Conservation (phyloP, 2,113 vertebrate genomes). For the Ictalurus punctatus region DNA sequence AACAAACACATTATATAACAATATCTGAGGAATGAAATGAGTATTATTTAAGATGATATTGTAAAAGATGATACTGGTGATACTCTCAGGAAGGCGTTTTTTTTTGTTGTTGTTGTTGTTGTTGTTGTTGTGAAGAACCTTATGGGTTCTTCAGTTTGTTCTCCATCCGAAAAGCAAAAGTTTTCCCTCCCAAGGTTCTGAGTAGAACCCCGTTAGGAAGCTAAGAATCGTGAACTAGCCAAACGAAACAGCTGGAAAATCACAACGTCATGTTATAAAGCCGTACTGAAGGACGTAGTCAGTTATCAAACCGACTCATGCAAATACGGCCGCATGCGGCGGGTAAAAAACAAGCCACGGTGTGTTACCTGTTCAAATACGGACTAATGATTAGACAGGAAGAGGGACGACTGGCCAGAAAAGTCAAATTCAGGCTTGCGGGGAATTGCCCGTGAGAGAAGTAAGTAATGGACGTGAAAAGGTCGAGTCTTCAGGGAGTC, state of each 20-base stretch:
- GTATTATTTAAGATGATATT: neutral
- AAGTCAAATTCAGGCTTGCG: neutral
- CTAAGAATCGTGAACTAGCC: neutral
- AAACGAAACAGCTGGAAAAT: neutral
- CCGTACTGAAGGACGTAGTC: neutral
- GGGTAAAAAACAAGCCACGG: neutral
- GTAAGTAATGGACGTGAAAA: neutral
- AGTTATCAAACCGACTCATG: constrained; percentile 31
- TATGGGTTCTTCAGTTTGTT: neutral
- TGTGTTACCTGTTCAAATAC: constrained; percentile 7
- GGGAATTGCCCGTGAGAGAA: neutral
- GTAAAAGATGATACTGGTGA: neutral
- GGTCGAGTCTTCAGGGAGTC: neutral
- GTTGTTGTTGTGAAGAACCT: neutral
- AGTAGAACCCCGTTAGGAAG: too few species aligned
- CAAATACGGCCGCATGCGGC: constrained; percentile 5
- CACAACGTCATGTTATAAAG: neutral
- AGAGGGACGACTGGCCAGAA: neutral
- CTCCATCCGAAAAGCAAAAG: neutral
- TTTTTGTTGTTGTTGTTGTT: neutral
- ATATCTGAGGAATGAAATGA: neutral
- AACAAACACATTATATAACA: neutral
- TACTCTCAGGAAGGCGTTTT: neutral
- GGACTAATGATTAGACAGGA: constrained; percentile 48
- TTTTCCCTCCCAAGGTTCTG: neutral